phyloP scores from a whole-genome alignment of 2,113 vertebrate species.

The Oncorhynchus kisutch region DNA sequence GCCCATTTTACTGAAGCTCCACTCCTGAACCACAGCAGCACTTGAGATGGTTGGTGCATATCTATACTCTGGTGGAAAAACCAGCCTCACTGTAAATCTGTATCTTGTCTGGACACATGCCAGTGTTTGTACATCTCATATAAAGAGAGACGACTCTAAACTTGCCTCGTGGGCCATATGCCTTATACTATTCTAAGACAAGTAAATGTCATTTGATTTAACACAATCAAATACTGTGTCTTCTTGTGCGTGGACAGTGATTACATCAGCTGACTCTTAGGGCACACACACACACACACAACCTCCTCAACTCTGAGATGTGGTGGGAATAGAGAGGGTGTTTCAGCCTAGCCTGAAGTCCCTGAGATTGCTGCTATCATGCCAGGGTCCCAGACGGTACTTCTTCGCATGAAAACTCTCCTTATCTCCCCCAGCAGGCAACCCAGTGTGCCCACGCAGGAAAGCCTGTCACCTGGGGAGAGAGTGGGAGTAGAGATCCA shows the following conservation, averaged over 20 bases:
- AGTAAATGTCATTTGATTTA: not conserved
- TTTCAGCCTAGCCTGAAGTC: slow-evolving; percentile 8
- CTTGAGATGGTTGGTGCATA: slow-evolving; percentile 12
- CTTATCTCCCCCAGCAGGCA: slow-evolving; percentile 29
- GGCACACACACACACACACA: slow-evolving; percentile 21
- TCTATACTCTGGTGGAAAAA: slow-evolving; percentile 44
- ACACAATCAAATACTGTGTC: slow-evolving; percentile 24
- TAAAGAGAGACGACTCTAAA: slow-evolving; percentile 46
- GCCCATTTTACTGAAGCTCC: slow-evolving; percentile 8
- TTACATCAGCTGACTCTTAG: not conserved
- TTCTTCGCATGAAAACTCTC: slow-evolving; percentile 40
- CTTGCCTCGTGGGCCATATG: slow-evolving; percentile 18
- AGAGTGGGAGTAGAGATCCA: slow-evolving; percentile 23
- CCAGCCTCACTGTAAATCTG: slow-evolving; percentile 43
- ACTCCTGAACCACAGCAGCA: slow-evolving; percentile 23
- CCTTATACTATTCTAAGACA: slow-evolving; percentile 5
- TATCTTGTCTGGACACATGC: slow-evolving; percentile 26
- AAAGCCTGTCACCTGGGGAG: not conserved
- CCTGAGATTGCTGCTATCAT: slow-evolving; percentile 26
- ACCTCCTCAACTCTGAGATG: slow-evolving; percentile 27
- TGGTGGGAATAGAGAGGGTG: slow-evolving; percentile 39
- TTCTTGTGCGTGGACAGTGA: slow-evolving; percentile 13
- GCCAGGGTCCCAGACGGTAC: not conserved
- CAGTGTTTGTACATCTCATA: slow-evolving; percentile 52
- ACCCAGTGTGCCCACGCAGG: not conserved